phyloP scores from a whole-genome alignment of 2,113 vertebrate genomes.

The Menidia beryllina region DNA sequence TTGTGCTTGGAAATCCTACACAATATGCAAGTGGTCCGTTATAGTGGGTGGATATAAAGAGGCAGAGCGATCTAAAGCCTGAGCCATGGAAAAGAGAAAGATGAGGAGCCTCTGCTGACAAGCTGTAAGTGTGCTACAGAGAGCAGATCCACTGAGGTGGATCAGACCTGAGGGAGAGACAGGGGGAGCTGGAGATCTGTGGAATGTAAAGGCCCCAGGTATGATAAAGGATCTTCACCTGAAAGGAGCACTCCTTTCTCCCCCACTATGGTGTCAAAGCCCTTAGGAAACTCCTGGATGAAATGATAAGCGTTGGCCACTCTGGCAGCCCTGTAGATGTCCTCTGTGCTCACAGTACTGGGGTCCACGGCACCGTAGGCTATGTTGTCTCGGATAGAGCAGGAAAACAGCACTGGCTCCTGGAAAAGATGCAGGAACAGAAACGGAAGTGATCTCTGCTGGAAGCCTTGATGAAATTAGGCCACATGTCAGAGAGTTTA shows the following conservation, averaged over 20 bases:
- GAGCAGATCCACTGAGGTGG: too few relatives aligned
- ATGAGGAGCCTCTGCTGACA: too few relatives aligned
- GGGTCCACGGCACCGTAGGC: slow-evolving; percentile 90
- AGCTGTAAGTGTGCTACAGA: too few relatives aligned
- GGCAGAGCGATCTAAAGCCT: too few relatives aligned
- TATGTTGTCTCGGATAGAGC: slow-evolving; percentile 96
- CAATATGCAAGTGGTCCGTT: too few relatives aligned
- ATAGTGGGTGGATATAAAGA: too few relatives aligned
- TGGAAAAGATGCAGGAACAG: slow-evolving; percentile 49
- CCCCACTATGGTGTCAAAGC: slow-evolving; percentile 92
- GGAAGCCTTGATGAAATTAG: not conserved
- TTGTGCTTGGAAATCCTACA: too few relatives aligned
- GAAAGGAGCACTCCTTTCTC: slow-evolving; percentile 96
- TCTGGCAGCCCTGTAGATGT: slow-evolving; percentile 88
- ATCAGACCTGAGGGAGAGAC: too few relatives aligned
- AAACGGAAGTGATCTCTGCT: not conserved
- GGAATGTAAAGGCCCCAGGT: too few relatives aligned
- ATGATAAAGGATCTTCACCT: too few relatives aligned
- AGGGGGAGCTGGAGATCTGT: too few relatives aligned
- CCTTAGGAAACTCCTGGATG: slow-evolving; percentile 89
- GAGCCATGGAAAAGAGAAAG: too few relatives aligned
- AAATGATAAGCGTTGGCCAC: slow-evolving; percentile 91
- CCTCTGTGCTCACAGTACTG: slow-evolving; percentile 83
- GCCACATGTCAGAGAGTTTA: not conserved
- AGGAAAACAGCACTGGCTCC: slow-evolving; percentile 97